These are phyloP conservation scores for Luidia sarsii DNA, from an alignment of 53 echinoderm and acorn worm species.

Conservation along the genomic window DNA sequence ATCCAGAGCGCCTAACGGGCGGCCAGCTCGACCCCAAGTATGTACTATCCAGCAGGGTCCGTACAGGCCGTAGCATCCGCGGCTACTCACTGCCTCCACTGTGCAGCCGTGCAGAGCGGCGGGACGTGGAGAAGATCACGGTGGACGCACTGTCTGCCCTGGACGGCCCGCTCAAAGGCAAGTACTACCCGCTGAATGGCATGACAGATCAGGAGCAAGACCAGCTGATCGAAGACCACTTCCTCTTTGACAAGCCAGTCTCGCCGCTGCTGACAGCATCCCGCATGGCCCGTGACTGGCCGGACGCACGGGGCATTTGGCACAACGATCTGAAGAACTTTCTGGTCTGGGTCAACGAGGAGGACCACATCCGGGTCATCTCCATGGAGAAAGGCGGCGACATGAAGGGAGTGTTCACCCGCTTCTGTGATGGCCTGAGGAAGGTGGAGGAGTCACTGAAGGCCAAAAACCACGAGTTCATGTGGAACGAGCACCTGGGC, in stretches of 20 bases:
- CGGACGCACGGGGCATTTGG: constrained; percentile 84
- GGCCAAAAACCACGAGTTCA: constrained; percentile 64
- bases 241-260: constrained; percentile 86
- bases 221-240: constrained; percentile 77
- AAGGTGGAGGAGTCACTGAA: constrained; percentile 65
- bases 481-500: constrained; percentile 90
- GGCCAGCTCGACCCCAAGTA: constrained; percentile 82
- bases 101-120: constrained; percentile 74
- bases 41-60: constrained; percentile 80
- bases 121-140: constrained; percentile 74
- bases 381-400: constrained; percentile 83
- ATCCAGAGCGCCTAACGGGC: constrained; percentile 61
- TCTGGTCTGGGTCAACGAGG: constrained; percentile 96
- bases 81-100: constrained; percentile 76
- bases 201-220: constrained; percentile 80
- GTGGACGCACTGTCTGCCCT: constrained; percentile 54
- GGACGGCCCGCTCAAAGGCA: constrained; percentile 58
- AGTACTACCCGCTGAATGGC: constrained; percentile 70
- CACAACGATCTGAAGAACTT: constrained; percentile 93
- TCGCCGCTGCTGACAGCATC: constrained; percentile 76
- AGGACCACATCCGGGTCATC: constrained; percentile 89
- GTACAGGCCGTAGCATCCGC: constrained; percentile 78
- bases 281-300: constrained; percentile 85
- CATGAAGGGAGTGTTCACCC: constrained; percentile 72
- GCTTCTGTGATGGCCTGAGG: constrained; percentile 82